Evolutionary conservation across 2,888 invertebrate genomes (phyloP), one percentile per base, ranked within the genome.

Genomic region (Eupithecia dodoneata): DNA sequence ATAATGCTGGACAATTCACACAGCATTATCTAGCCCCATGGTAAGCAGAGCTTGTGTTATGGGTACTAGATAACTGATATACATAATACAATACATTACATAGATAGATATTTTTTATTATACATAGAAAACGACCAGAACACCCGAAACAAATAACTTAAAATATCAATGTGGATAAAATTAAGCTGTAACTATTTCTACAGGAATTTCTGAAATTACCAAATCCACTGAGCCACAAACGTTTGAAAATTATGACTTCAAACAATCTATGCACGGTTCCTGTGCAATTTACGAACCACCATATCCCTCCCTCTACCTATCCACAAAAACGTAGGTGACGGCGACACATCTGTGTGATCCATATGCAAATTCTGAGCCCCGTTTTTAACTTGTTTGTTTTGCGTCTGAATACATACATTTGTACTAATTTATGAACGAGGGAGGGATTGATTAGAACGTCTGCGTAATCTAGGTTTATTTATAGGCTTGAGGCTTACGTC

Each of bases 361-460:
- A 90, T 93, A 94, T 94, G 94, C 93, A 94, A 94, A 94, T 94
- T 86, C 91, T 88, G 85, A 90, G 90, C 88, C 93, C 93, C 93
- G 87, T 90, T 92, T 92, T 91, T 89, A 91, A 91, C 89, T 89
- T 92, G 91, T 93, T 94, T 93, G 93, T 92, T 93, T 94, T 93
- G 92, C 87, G 88, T 88, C 87, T 86, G 83, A 81, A 81, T 82
- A 85, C 83, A 82, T 83, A 86, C 85, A 84, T 85, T 83, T 77
- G 79, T 80, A 80, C 82, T 84, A 84, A 84, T 85, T 85, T 85
- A 85, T 85, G 83, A 81, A 70, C 73, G 78, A 76, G 81, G 81
- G 73, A 82, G 69, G 85, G 86, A 87, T 86, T 81, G 83, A 83
- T 85, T 85, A 85, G 84, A 81, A 77, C 63, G 77, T 67, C 73